Percentiles rank a stretch among this genome's conserved stretches.
phyloP scores from a whole-genome alignment of 1,140 invertebrate species.

The Hesperophylax magnus region DNA sequence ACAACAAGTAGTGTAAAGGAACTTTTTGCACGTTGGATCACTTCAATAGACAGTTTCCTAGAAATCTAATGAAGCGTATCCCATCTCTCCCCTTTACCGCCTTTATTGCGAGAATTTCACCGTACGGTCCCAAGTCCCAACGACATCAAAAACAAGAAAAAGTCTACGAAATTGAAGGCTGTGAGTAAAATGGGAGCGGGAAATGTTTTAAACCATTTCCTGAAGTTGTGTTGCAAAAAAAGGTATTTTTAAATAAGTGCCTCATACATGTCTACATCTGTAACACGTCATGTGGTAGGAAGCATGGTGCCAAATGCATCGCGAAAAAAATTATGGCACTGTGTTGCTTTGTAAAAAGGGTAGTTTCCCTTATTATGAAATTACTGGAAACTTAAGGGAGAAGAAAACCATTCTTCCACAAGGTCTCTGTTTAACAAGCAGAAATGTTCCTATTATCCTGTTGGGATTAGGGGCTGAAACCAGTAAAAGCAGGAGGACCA shows the following conservation, averaged over 20 bases:
- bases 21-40: not conserved
- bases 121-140: not conserved
- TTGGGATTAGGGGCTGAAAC: not conserved
- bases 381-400: not conserved
- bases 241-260: not conserved
- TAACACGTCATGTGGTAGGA: not conserved
- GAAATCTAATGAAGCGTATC: not conserved
- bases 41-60: not conserved
- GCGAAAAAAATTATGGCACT: not conserved
- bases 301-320: slow-evolving; percentile 6
- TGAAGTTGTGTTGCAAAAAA: not conserved
- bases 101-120: slow-evolving; percentile 31
- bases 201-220: not conserved
- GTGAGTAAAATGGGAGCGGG: not conserved
- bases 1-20: not conserved
- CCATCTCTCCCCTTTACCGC: slow-evolving; percentile 27
- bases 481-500: slow-evolving; percentile 23
- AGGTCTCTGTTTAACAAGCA: not conserved
- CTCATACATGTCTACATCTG: not conserved
- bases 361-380: not conserved
- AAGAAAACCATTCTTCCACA: slow-evolving; percentile 6
- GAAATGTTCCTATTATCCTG: not conserved
- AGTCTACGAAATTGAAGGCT: not conserved
- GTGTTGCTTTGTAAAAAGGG: not conserved
- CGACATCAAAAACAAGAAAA: not conserved